These are phyloP conservation scores for Podabrus alpinus DNA, from an alignment of 2,888 invertebrate genomes.

Conservation along the genomic window DNA sequence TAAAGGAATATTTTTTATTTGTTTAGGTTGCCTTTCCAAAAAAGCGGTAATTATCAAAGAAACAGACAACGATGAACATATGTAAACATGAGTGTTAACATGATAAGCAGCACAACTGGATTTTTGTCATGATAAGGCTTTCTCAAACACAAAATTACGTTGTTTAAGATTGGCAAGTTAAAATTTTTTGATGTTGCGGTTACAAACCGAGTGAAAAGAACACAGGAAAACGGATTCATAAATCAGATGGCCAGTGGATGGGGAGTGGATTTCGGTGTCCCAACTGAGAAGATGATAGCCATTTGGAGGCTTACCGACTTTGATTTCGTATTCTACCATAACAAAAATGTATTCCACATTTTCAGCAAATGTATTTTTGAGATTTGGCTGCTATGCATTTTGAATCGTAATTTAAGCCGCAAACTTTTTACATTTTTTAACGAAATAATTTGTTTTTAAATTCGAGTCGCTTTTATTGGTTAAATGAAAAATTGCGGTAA, in stretches of 20 bases:
- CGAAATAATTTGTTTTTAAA: background rate
- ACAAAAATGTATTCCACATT: constrained; percentile 19
- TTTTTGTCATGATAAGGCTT: constrained; percentile 1
- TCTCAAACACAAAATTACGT: background rate
- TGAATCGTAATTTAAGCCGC: background rate
- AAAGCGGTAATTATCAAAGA: constrained; percentile 20
- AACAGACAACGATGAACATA: constrained; percentile 19
- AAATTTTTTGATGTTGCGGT: constrained; percentile 9
- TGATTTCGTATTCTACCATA: constrained; percentile 22
- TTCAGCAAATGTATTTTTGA: constrained; percentile 14
- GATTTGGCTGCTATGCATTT: background rate
- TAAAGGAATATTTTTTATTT: constrained; percentile 10
- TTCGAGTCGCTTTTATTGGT: background rate
- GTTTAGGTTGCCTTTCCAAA: constrained; percentile 20
- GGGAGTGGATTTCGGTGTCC: constrained; percentile 45
- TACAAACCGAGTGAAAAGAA: constrained; percentile 26
- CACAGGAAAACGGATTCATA: constrained; percentile 41
- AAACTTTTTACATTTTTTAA: background rate
- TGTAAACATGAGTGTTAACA: constrained; percentile 25
- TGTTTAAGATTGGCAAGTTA: background rate
- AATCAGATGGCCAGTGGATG: constrained; percentile 46
- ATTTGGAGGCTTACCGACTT: constrained; percentile 49
- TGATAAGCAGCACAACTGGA: constrained; percentile 23
- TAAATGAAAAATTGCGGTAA: background rate
- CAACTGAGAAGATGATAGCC: constrained; percentile 49